A percentile compares a stretch with the other conserved stretches of the same genome.
Conservation (phyloP, 1,140 invertebrate species). For the Temnothorax nylanderi region DNA sequence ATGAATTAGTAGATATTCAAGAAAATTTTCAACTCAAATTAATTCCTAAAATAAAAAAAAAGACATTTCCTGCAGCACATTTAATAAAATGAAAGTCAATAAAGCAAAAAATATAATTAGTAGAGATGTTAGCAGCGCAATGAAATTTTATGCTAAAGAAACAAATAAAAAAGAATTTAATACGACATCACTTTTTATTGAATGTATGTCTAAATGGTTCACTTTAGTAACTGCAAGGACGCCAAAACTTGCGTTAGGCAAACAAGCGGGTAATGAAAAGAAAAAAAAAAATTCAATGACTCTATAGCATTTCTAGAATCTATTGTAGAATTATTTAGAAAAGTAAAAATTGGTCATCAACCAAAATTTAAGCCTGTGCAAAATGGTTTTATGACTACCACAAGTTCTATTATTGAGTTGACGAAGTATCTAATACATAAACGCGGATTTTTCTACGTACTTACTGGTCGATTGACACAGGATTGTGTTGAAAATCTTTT, state of each 20-base stretch:
- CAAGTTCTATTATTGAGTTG: constrained; percentile 14
- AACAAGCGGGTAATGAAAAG: neutral
- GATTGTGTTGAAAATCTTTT: neutral
- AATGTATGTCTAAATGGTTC: neutral
- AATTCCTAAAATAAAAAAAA: neutral
- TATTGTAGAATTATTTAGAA: constrained; percentile 1
- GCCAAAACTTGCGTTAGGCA: neutral
- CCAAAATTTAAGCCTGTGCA: neutral
- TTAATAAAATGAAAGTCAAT: constrained; percentile 16
- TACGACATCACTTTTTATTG: neutral
- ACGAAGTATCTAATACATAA: neutral
- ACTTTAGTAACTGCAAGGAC: neutral
- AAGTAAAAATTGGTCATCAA: neutral
- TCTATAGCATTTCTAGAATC: neutral
- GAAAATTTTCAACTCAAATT: constrained; percentile 24
- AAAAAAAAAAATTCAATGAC: neutral
- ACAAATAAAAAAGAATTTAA: neutral
- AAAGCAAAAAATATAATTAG: constrained; percentile 12
- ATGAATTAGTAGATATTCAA: constrained; percentile 3
- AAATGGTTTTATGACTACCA: neutral
- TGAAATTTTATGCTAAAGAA: neutral
- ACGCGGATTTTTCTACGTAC: neutral
- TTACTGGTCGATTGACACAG: neutral
- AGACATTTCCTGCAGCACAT: neutral
- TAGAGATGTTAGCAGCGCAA: constrained; percentile 3